These are phyloP conservation scores for Ficedula albicollis DNA, from an alignment of 2,797 vertebrate species.

Conservation along the genomic window DNA sequence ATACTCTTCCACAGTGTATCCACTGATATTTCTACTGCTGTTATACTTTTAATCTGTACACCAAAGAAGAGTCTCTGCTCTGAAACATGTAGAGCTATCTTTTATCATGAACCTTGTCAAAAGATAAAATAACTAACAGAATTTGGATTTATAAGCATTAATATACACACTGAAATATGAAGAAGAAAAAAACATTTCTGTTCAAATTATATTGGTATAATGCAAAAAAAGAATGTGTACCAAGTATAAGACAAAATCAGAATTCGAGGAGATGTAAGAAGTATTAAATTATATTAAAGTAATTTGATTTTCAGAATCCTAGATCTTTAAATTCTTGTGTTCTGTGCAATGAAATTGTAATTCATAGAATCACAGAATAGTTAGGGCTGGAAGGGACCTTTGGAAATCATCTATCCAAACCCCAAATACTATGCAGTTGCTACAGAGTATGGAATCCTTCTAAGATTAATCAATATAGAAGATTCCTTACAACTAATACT, in stretches of 20 bases:
- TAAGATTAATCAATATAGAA: background rate
- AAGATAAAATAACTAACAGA: slow-evolving; percentile 11
- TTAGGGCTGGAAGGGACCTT: background rate
- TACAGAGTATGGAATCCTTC: background rate
- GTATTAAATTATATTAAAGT: slow-evolving; percentile 15
- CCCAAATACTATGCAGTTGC: background rate
- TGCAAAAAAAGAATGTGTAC: background rate
- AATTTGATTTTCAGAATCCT: slow-evolving; percentile 22
- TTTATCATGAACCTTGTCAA: background rate
- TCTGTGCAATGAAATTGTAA: slow-evolving; percentile 3
- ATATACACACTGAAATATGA: background rate
- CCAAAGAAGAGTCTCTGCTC: background rate
- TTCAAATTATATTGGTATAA: slow-evolving; percentile 23
- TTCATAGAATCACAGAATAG: background rate
- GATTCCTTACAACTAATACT: slow-evolving; percentile 5
- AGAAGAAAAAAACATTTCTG: background rate
- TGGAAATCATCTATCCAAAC: background rate
- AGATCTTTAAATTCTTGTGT: slow-evolving; percentile 16
- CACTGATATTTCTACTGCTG: background rate
- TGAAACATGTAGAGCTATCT: background rate
- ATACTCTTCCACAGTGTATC: background rate
- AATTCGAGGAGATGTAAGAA: background rate
- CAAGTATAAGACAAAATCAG: slow-evolving; percentile 27
- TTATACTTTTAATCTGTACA: background rate
- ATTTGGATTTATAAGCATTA: slow-evolving; percentile 38